Evolutionary conservation across 2,888 invertebrate species (phyloP).

Genomic region (Pristionchus maxplancki): DNA sequence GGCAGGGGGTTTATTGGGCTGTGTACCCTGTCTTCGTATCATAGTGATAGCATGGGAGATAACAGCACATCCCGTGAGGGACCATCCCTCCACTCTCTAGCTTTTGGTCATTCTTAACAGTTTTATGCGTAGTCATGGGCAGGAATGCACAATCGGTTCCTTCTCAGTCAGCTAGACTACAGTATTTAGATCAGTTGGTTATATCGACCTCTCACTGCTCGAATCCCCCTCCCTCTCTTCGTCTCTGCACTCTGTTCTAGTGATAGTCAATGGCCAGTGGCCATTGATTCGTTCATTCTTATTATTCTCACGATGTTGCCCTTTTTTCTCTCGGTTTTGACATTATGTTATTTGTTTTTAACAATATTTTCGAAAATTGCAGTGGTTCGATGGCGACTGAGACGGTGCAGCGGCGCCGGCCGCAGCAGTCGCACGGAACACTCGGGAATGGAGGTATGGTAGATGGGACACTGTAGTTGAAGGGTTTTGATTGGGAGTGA

Average conservation of each 20-base stretch:
- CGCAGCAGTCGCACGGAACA: slow-evolving; percentile 5
- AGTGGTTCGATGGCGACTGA: slow-evolving; percentile 41
- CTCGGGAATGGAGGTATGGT: slow-evolving; percentile 26
- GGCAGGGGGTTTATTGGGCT: not conserved
- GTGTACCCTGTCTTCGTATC: not conserved
- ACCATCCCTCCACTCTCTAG: not conserved
- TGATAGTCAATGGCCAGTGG: not conserved
- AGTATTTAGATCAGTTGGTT: not conserved
- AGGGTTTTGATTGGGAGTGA: too few relatives aligned
- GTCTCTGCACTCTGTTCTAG: not conserved
- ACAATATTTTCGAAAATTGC: not conserved
- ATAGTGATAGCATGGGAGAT: not conserved
- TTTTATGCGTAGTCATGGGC: not conserved
- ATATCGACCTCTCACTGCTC: not conserved
- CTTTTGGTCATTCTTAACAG: slow-evolving; percentile 18
- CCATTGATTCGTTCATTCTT: too few relatives aligned
- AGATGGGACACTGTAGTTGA: not conserved
- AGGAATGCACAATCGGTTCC: not conserved
- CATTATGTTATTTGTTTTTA: not conserved
- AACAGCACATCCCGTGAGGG: not conserved
- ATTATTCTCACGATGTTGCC: not conserved
- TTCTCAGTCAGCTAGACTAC: not conserved
- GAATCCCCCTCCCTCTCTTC: too few relatives aligned
- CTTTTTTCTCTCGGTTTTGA: not conserved
- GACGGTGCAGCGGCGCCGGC: slow-evolving; percentile 46